Evolutionary conservation across 2,113 vertebrate species (phyloP).

Genomic region (Dromaius novaehollandiae): DNA sequence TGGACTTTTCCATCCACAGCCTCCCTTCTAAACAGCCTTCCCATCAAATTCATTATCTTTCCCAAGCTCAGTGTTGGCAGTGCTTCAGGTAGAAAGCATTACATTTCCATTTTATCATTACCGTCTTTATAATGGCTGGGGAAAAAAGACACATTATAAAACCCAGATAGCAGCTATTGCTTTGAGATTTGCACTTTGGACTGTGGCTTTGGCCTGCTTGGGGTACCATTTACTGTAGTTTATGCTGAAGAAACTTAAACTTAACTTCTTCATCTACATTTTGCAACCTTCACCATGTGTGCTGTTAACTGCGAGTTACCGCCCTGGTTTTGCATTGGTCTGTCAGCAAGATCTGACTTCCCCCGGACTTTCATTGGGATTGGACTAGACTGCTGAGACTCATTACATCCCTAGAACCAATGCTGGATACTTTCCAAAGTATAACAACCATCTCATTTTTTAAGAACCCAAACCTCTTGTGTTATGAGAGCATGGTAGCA

Average conservation of each 20-base stretch:
- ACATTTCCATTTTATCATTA: background rate
- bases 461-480: background rate
- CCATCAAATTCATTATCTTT: background rate
- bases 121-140: background rate
- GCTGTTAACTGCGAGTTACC: background rate
- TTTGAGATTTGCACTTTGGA: background rate
- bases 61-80: background rate
- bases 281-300: background rate
- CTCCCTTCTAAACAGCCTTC: background rate
- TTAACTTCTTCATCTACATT: background rate
- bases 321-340: background rate
- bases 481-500: background rate
- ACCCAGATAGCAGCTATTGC: background rate
- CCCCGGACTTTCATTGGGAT: background rate
- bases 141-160: background rate
- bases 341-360: background rate
- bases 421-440: constrained; percentile 11
- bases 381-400: background rate
- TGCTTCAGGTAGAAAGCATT: background rate
- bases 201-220: background rate
- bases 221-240: constrained; percentile 1
- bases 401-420: background rate
- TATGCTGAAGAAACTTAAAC: background rate
- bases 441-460: background rate
- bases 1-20: background rate